A percentile compares a stretch with the other conserved stretches of the same genome.
Evolutionary conservation across 2,797 vertebrate species (phyloP).

Genomic region (Basileuterus tristriatus): DNA sequence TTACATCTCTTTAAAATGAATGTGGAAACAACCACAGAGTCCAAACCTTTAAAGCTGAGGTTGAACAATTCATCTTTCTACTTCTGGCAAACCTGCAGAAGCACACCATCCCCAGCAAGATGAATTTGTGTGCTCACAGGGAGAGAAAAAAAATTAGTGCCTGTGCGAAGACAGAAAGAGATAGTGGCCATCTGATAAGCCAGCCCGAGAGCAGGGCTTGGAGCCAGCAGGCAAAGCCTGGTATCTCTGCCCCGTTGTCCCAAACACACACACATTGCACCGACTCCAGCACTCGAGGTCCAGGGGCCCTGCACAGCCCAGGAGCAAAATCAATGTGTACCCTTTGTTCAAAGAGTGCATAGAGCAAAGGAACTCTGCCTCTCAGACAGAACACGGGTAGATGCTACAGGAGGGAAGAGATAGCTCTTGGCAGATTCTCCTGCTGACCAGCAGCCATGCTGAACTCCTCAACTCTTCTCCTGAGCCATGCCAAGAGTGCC

Average conservation of each 20-base stretch:
- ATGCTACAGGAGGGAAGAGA: not conserved
- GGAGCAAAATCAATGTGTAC: accelerated
- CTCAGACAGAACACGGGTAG: accelerated
- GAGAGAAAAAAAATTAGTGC: not conserved
- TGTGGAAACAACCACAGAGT: not conserved
- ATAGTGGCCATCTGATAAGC: not conserved
- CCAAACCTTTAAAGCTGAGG: not conserved
- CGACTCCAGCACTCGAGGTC: not conserved
- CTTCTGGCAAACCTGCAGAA: not conserved
- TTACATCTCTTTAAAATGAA: not conserved
- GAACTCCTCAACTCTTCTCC: accelerated
- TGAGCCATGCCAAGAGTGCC: too few relatives aligned
- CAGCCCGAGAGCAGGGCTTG: not conserved
- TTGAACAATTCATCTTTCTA: not conserved
- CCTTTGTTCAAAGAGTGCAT: accelerated
- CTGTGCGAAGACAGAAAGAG: not conserved
- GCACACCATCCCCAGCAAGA: not conserved
- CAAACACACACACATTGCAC: not conserved
- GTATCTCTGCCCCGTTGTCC: not conserved
- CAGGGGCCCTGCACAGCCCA: not conserved
- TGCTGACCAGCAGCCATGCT: not conserved
- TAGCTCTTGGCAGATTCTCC: not conserved
- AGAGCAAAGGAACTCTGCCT: not conserved
- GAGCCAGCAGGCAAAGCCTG: not conserved
- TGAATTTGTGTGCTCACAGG: not conserved